Evolutionary conservation across 2,888 invertebrate genomes (phyloP).

Genomic region (Aleiodes leptofemur): DNA sequence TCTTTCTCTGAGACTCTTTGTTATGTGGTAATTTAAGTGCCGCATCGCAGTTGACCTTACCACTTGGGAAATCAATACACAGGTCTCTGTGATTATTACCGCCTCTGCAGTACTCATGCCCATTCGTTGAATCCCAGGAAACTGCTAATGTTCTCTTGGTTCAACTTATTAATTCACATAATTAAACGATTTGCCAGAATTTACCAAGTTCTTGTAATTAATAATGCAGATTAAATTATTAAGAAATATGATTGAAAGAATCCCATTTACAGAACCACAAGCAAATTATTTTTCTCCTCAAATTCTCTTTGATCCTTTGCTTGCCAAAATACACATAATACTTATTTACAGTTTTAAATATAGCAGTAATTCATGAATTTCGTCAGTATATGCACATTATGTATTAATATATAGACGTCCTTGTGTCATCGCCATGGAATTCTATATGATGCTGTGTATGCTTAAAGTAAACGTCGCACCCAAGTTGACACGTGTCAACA

Average conservation of each 20-base stretch:
- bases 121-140: constrained; percentile 14
- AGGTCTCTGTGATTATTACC: constrained; percentile 16
- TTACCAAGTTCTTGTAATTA: background rate
- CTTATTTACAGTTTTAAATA: too few species aligned
- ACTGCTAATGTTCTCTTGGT: constrained; percentile 10
- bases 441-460: background rate
- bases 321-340: too few species aligned
- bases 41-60: constrained; percentile 14
- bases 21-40: background rate
- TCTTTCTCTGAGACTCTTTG: background rate
- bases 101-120: constrained; percentile 22
- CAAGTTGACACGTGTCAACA: constrained; percentile 21
- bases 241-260: background rate
- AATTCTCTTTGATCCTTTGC: too few species aligned
- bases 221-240: background rate
- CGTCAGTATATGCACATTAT: background rate
- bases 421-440: constrained; percentile 22
- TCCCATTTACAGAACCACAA: too few species aligned
- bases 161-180: background rate
- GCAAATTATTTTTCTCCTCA: too few species aligned
- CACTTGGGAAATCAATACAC: constrained; percentile 20
- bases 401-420: background rate
- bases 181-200: constrained; percentile 23
- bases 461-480: constrained; percentile 7
- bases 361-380: too few species aligned